phyloP scores from a whole-genome alignment of 1,140 invertebrate species.

The Drosophila ironensis region DNA sequence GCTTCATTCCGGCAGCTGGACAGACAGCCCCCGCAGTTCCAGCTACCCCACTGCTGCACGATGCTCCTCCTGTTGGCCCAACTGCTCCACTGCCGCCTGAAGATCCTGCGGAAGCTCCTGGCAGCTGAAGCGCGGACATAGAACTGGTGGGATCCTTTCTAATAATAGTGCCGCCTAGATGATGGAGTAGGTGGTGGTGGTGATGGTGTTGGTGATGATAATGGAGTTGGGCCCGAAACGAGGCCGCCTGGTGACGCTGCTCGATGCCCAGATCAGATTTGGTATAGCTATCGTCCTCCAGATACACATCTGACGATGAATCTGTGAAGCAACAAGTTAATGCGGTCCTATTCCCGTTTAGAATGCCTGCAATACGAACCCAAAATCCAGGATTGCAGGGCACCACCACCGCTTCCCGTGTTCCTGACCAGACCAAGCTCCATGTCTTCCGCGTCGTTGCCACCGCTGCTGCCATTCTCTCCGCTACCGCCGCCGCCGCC shows the following conservation, averaged over 20 bases:
- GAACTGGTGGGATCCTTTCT: slow-evolving; percentile 84
- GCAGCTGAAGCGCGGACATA: slow-evolving; percentile 85
- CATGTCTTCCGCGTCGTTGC: slow-evolving; percentile 64
- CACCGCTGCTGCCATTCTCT: slow-evolving; percentile 15
- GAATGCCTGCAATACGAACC: slow-evolving; percentile 20
- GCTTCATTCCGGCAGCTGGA: slow-evolving; percentile 63
- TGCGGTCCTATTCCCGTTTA: not conserved
- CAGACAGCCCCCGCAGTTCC: slow-evolving; percentile 4
- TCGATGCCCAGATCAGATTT: slow-evolving; percentile 80
- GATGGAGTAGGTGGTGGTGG: slow-evolving; percentile 55
- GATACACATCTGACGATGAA: slow-evolving; percentile 77
- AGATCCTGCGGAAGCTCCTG: slow-evolving; percentile 27
- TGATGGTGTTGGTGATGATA: slow-evolving; percentile 60
- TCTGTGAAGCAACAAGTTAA: slow-evolving; percentile 24
- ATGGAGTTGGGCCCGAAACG: slow-evolving; percentile 51
- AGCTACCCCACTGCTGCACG: not conserved
- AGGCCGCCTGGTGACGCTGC: slow-evolving; percentile 45
- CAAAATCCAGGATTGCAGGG: slow-evolving; percentile 71
- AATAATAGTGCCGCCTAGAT: slow-evolving; percentile 72
- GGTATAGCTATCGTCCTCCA: slow-evolving; percentile 79
- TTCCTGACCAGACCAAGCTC: slow-evolving; percentile 61
- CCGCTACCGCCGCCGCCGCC: slow-evolving; percentile 5
- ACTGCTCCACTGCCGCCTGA: not conserved
- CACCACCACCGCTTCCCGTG: slow-evolving; percentile 36
- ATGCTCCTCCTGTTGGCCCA: slow-evolving; percentile 4